Percentiles rank a stretch among this genome's conserved stretches.
Evolutionary conservation across 2,888 invertebrate genomes (phyloP).

Genomic region (Nymphalis polychloros): DNA sequence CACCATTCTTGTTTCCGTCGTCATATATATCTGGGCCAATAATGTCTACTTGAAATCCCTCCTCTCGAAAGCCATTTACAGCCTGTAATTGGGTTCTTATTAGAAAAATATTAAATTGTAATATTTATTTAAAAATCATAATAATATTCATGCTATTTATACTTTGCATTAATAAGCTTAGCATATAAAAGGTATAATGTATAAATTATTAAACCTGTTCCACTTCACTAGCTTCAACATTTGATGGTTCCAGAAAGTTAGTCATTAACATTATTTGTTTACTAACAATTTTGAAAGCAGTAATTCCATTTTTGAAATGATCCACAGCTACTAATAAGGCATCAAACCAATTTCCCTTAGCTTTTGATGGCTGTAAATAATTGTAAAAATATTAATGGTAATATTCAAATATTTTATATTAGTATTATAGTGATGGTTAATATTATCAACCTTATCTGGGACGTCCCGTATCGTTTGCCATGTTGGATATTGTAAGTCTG

Average conservation of each 20-base stretch:
- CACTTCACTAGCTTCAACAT: slow-evolving; percentile 34
- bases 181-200: too few species aligned
- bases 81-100: slow-evolving; percentile 54
- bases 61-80: slow-evolving; percentile 78
- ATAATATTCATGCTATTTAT: background rate
- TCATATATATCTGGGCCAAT: slow-evolving; percentile 80
- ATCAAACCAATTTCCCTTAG: slow-evolving; percentile 85
- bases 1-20: slow-evolving; percentile 55
- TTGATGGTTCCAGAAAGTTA: slow-evolving; percentile 77
- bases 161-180: background rate
- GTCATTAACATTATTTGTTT: slow-evolving; percentile 85
- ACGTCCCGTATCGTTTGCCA: slow-evolving; percentile 82
- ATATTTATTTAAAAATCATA: background rate
- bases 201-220: slow-evolving; percentile 29
- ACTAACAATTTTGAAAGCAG: slow-evolving; percentile 52
- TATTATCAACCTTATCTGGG: slow-evolving; percentile 55
- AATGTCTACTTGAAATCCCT: slow-evolving; percentile 82
- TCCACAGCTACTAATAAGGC: slow-evolving; percentile 81
- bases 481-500: slow-evolving; percentile 76
- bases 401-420: too few species aligned
- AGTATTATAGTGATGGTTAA: too few species aligned
- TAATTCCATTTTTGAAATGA: slow-evolving; percentile 63
- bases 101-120: background rate
- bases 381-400: background rate
- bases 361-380: slow-evolving; percentile 64